These are phyloP conservation scores for Leptodactylus fallax DNA, from an alignment of 2,797 vertebrate genomes.

Conservation along the genomic window DNA sequence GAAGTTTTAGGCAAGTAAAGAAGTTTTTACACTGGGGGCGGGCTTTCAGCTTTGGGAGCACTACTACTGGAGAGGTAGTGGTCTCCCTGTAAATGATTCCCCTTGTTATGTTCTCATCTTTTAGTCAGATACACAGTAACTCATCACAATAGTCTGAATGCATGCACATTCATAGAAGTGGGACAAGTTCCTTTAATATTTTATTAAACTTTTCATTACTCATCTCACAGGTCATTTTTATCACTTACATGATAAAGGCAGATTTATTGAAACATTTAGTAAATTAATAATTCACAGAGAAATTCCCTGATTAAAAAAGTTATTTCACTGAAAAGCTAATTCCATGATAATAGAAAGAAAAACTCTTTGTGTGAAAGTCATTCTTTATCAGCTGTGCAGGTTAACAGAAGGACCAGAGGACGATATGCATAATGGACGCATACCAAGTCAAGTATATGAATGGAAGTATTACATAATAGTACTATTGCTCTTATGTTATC, in stretches of 20 bases:
- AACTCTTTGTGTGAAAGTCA: conserved; percentile 12
- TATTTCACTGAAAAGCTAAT: conserved; percentile 25
- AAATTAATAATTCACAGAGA: background rate
- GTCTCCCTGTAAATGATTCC: no score
- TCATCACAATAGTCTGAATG: background rate
- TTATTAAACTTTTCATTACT: conserved; percentile 6
- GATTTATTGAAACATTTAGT: conserved; percentile 34
- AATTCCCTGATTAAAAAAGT: conserved; percentile 31
- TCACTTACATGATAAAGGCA: conserved; percentile 1
- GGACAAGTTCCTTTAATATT: background rate
- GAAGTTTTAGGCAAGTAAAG: no score
- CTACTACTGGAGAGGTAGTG: no score
- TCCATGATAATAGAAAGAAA: conserved; percentile 14
- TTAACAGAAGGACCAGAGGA: background rate
- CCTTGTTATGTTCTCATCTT: no score
- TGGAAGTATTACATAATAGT: background rate
- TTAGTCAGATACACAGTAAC: no score
- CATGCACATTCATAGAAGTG: background rate
- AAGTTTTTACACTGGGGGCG: no score
- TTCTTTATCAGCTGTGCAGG: background rate
- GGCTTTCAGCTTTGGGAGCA: no score
- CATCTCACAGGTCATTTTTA: conserved; percentile 21
- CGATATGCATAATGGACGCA: background rate
- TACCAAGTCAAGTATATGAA: background rate
- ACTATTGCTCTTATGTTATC: background rate